phyloP scores from a whole-genome alignment of 1,140 invertebrate species.

The Spodoptera litura region DNA sequence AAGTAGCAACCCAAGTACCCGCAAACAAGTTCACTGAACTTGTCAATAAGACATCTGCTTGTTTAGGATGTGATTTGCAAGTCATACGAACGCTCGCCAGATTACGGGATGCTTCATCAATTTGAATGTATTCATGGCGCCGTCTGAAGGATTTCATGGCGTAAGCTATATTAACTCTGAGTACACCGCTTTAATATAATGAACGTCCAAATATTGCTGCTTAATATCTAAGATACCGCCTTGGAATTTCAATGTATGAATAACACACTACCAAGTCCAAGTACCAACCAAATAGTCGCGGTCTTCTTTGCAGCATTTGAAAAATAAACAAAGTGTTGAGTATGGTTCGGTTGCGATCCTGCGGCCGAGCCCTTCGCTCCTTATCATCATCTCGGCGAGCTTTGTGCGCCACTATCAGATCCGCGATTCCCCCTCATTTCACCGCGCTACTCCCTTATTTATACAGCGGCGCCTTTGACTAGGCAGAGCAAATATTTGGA shows the following conservation, averaged over 20 bases:
- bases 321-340: slow-evolving; percentile 56
- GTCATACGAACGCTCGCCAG: slow-evolving; percentile 55
- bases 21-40: slow-evolving; percentile 62
- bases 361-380: slow-evolving; percentile 51
- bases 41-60: slow-evolving; percentile 71
- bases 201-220: background rate
- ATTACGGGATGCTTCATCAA: slow-evolving; percentile 53
- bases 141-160: slow-evolving; percentile 19
- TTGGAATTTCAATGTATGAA: slow-evolving; percentile 10
- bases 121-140: slow-evolving; percentile 44
- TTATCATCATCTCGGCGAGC: slow-evolving; percentile 63
- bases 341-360: slow-evolving; percentile 57
- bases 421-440: slow-evolving; percentile 55
- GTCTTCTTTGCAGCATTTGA: slow-evolving; percentile 47
- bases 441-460: slow-evolving; percentile 62
- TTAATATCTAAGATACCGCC: background rate
- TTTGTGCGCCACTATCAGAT: slow-evolving; percentile 60
- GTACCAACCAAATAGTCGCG: slow-evolving; percentile 25
- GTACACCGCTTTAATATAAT: slow-evolving; percentile 12
- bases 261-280: slow-evolving; percentile 2
- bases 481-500: slow-evolving; percentile 78
- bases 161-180: slow-evolving; percentile 14
- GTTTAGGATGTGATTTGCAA: slow-evolving; percentile 69
- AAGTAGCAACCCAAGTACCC: slow-evolving; percentile 46
- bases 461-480: slow-evolving; percentile 77